A percentile compares a stretch with the other conserved stretches of the same genome.
Conservation (phyloP, 1,140 invertebrate species). For the Apis mellifera region DNA sequence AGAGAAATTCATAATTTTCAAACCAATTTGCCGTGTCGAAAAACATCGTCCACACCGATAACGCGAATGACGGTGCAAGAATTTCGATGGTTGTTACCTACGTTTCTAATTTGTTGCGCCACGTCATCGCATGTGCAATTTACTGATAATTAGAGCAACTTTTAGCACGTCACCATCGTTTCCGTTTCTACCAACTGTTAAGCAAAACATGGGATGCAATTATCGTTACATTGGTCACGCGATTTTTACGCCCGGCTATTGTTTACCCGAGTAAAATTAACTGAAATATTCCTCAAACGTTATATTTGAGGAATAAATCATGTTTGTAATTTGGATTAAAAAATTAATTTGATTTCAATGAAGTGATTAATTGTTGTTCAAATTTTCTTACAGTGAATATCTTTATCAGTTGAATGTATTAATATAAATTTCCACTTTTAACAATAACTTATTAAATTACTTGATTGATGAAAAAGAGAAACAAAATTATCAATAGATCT, state of each 20-base stretch:
- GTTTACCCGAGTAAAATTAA: not conserved
- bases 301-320: not conserved
- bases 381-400: too few species aligned
- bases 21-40: not conserved
- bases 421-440: too few species aligned
- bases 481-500: too few species aligned
- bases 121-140: conserved; percentile 10
- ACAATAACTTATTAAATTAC: too few species aligned
- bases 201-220: not conserved
- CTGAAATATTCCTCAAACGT: not conserved
- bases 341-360: not conserved
- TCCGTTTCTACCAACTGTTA: conserved; percentile 8
- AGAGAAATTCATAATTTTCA: not conserved
- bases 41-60: not conserved
- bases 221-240: conserved; percentile 20
- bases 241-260: conserved; percentile 5
- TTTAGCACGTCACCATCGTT: not conserved
- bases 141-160: conserved; percentile 20
- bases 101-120: conserved; percentile 13
- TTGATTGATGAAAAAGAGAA: too few species aligned
- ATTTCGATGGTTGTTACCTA: not conserved
- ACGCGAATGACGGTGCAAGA: not conserved
- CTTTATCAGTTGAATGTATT: too few species aligned
- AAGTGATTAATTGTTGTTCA: not conserved
- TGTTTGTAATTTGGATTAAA: not conserved